phyloP scores from a whole-genome alignment of 2,113 vertebrate species.

The Anser brachyrhynchus region DNA sequence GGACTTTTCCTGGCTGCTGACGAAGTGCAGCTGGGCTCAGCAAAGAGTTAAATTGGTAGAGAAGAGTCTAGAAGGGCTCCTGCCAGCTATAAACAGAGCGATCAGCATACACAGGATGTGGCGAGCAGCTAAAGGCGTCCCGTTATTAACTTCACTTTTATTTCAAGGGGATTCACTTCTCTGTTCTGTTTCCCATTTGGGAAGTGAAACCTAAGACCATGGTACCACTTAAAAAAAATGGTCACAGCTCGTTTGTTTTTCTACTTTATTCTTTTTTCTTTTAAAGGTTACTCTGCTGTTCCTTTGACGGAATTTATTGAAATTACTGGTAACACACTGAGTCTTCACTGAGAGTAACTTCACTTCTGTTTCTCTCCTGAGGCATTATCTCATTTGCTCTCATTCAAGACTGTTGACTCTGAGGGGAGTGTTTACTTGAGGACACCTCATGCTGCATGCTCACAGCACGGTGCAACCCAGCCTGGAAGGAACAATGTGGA shows the following conservation, averaged over 20 bases:
- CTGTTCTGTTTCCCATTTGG: slow-evolving; percentile 79
- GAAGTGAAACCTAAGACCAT: slow-evolving; percentile 80
- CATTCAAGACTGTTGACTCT: slow-evolving; percentile 19
- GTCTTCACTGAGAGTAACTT: background rate
- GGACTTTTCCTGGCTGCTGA: background rate
- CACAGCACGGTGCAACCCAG: background rate
- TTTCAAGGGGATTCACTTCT: slow-evolving; percentile 82
- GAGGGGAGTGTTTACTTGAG: slow-evolving; percentile 27
- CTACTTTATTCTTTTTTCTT: slow-evolving; percentile 60
- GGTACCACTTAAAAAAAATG: slow-evolving; percentile 68
- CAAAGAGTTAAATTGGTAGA: slow-evolving; percentile 67
- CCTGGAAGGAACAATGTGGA: background rate
- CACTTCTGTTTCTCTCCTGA: slow-evolving; percentile 21
- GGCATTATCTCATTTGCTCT: slow-evolving; percentile 52
- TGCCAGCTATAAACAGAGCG: slow-evolving; percentile 67
- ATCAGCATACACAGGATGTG: slow-evolving; percentile 80
- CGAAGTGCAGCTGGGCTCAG: slow-evolving; percentile 14
- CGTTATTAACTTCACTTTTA: slow-evolving; percentile 82
- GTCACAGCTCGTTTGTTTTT: slow-evolving; percentile 77
- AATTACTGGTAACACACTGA: slow-evolving; percentile 51
- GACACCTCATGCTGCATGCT: background rate
- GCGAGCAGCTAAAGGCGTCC: slow-evolving; percentile 70
- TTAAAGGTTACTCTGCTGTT: slow-evolving; percentile 70
- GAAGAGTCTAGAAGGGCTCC: slow-evolving; percentile 60
- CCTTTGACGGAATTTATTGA: slow-evolving; percentile 51